phyloP scores from a whole-genome alignment of 2,797 vertebrate genomes.

The Alcedo quadribrachys region DNA sequence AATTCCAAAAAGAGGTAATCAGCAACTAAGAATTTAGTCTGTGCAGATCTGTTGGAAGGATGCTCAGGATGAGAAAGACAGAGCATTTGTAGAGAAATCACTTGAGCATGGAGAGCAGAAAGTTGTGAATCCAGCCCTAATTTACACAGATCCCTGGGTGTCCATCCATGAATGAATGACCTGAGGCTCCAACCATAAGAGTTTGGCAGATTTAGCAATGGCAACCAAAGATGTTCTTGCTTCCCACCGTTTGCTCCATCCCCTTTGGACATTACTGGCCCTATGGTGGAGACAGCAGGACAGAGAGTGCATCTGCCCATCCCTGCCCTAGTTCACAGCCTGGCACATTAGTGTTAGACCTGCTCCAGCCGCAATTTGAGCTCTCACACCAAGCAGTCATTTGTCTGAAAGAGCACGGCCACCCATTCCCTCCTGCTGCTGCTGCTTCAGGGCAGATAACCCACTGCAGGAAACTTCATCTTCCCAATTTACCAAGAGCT shows the following conservation, averaged over 20 bases:
- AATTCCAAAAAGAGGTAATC: neutral
- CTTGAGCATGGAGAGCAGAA: neutral
- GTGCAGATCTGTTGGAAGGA: neutral
- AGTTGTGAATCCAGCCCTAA: neutral
- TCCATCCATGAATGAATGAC: neutral
- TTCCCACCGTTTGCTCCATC: neutral
- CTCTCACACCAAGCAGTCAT: fast-evolving
- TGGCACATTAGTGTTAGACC: fast-evolving
- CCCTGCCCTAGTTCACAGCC: neutral
- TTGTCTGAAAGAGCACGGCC: fast-evolving
- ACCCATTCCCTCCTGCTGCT: neutral
- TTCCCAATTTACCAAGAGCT: neutral
- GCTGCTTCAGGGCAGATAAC: neutral
- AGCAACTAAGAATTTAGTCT: neutral
- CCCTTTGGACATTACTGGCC: neutral
- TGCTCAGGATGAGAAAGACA: neutral
- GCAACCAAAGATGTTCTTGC: neutral
- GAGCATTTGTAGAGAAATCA: neutral
- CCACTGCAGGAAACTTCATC: neutral
- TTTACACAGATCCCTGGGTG: neutral
- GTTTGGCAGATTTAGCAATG: neutral
- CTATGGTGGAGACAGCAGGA: fast-evolving
- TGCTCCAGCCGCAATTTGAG: neutral
- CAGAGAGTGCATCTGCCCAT: neutral
- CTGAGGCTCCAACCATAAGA: neutral